Evolutionary conservation across 2,888 invertebrate genomes (phyloP), one percentile per base, ranked within the genome.

Genomic region (Mimumesa dahlbomi): DNA sequence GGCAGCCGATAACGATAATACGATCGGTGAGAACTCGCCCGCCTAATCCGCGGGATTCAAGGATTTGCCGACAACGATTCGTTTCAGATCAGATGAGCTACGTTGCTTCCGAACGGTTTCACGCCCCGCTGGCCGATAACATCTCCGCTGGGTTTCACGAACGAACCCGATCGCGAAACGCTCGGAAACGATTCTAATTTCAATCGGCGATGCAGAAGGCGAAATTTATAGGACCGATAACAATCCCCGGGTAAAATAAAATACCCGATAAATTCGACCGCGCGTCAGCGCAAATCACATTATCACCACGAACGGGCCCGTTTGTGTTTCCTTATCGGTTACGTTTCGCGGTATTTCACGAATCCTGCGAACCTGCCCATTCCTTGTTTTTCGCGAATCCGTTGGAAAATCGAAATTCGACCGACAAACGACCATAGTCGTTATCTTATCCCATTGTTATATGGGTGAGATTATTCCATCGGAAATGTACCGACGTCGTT

Each of bases 401-500:
- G n/a, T 11, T 16, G 52, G 61, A 61, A 59, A 59, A 42, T 43
- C 40, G 40, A 42, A 59, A 59, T 40, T 34, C 40, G 57, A 38
- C 25, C 9, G 5, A 16, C 4, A 5, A n/a, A n/a, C 16, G 3
- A 14, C 16, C 40, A 21, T n/a, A 48, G 48, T 58, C 48, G 57
- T 58, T 58, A 48, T 58, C 57, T 58, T 58, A 38, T 61, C 52
- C 43, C n/a, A n/a, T n/a, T n/a, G n/a, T n/a, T n/a, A n/a, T n/a
- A n/a, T n/a, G n/a, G n/a, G n/a, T n/a, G n/a, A n/a, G n/a, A n/a
- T n/a, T n/a, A n/a, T n/a, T n/a, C n/a, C n/a, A n/a, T 45, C 13
- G 45, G 5, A n/a, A 21, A n/a, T 21, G 50, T 49, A 29, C 19
- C 52, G 52, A 29, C 18, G 16, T n/a, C n/a, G n/a, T n/a, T n/a